Base-by-base conservation (phyloP, 2,888 invertebrate genomes). In the Limulus polyphemus region DNA sequence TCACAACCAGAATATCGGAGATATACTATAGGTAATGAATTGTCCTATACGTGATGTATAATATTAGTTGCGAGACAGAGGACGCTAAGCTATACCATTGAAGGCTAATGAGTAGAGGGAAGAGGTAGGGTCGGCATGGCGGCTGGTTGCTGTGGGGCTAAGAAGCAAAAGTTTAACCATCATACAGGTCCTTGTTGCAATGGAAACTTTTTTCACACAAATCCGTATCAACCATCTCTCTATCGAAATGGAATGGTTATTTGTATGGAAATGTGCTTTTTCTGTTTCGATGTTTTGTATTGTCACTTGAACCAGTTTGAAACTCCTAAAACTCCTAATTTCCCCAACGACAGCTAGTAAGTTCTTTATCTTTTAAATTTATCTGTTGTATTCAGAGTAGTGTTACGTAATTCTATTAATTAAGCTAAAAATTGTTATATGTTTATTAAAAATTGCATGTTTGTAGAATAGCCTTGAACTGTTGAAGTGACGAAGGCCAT, bases 201-300 rank as follows among this genome's bases (percentile, higher is more conserved):
- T 71, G 81, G 64, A 52, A 62, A 59, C n/a, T 62, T 60, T 49
- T 63, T 61, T 56, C 65, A 64, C 58, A 63, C 67, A n/a, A 64
- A 63, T 54, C 58, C 62, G 50, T 62, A 59, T 54, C 63, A 66
- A 49, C 63, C 63, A 55, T 61, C 61, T 60, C 55, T 63, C 48
- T 64, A 65, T 63, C 64, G 64, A 61, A 69, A 69, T 65, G 70
- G 69, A 64, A 70, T 69, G 69, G 87, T 93, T 71, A 91, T 90
- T 71, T 84, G 86, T 77, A 87, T 88, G 68, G 95, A 97, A 78
- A 99, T 99, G 98, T 94, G 94, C 77, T 91, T 89, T 82, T 98
- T 90, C 81, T 99, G 99, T 83, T 99, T 98, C 82, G 98, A 99
- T 81, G 94, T 97, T 72, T 85, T 99, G 70, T 89, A 94, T 79